Conservation (phyloP, 2,113 vertebrate species). For the Podarcis cretensis region DNA sequence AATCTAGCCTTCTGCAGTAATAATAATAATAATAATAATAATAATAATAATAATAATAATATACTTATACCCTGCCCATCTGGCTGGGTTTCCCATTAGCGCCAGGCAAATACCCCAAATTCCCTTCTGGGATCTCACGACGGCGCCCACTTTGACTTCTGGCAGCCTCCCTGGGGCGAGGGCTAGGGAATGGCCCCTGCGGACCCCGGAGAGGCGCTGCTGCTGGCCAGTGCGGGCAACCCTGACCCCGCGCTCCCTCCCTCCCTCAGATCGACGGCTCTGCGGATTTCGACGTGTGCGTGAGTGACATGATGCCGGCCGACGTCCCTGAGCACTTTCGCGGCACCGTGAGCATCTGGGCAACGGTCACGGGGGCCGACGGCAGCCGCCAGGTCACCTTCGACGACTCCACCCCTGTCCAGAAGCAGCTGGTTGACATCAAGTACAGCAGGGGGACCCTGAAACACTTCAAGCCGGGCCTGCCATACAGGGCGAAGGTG, state of each 20-base stretch:
- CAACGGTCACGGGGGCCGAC: constrained; percentile 82
- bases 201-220: too few relatives aligned
- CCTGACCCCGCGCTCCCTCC: background rate
- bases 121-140: too few relatives aligned
- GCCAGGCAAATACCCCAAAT: too few relatives aligned
- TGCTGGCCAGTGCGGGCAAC: too few relatives aligned
- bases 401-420: constrained; percentile 89
- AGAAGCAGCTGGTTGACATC: constrained; percentile 93
- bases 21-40: too few relatives aligned
- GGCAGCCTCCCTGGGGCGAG: too few relatives aligned
- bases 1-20: too few relatives aligned
- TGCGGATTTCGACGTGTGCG: constrained; percentile 86
- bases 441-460: constrained; percentile 90
- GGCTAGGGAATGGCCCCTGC: too few relatives aligned
- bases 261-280: constrained; percentile 84
- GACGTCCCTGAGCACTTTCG: constrained; percentile 92
- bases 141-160: too few relatives aligned
- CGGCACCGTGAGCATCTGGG: constrained; percentile 90
- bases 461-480: constrained; percentile 93
- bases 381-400: constrained; percentile 88
- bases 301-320: constrained; percentile 92
- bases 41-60: too few relatives aligned
- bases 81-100: too few relatives aligned
- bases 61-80: too few relatives aligned
- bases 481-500: constrained; percentile 93